Conservation (phyloP, 1,140 invertebrate species). For the Ostrea edulis region DNA sequence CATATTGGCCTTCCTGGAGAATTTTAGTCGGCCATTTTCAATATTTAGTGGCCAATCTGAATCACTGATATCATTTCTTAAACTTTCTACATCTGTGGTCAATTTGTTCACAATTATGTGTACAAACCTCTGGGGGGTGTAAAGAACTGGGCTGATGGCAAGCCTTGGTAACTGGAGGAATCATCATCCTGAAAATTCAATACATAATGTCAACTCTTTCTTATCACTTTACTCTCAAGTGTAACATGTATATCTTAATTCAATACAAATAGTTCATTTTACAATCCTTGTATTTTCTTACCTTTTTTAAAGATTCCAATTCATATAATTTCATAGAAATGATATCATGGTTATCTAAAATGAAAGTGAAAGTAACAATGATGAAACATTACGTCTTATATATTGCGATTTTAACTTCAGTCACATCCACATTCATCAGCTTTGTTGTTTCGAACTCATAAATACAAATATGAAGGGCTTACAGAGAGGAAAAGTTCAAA, state of each 20-base stretch:
- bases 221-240: neutral
- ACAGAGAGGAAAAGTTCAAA: too few relatives aligned
- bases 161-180: neutral
- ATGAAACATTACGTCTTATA: too few relatives aligned
- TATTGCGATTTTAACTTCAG: too few relatives aligned
- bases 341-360: slow-evolving; percentile 96
- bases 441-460: too few relatives aligned
- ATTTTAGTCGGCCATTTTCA: too few relatives aligned
- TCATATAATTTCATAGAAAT: slow-evolving; percentile 95
- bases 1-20: too few relatives aligned
- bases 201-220: neutral
- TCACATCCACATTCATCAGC: too few relatives aligned
- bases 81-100: too few relatives aligned
- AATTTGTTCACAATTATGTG: neutral
- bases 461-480: too few relatives aligned
- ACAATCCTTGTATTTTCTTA: slow-evolving; percentile 59
- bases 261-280: neutral
- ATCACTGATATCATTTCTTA: too few relatives aligned
- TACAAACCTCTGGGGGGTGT: slow-evolving; percentile 29
- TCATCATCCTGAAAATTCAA: slow-evolving; percentile 13
- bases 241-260: neutral
- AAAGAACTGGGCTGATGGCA: slow-evolving; percentile 39
- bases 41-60: too few relatives aligned
- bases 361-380: slow-evolving; percentile 5
- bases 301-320: slow-evolving; percentile 83